Evolutionary conservation across 2,113 vertebrate species (phyloP), one percentile per base, ranked within the genome.

Genomic region (Grallaria varia): DNA sequence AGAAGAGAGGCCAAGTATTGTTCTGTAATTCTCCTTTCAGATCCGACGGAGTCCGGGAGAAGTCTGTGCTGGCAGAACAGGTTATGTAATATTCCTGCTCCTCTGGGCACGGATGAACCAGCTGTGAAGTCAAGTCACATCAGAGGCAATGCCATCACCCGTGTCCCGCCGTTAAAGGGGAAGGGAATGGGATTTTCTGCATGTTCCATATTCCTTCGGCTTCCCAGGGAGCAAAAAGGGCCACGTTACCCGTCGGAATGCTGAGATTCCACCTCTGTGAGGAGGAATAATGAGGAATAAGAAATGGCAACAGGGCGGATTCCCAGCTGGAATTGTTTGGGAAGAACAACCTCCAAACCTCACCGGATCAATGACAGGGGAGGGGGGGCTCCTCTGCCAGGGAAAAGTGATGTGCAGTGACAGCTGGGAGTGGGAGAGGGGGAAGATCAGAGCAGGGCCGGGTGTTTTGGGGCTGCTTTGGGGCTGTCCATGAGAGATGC

Each of bases 71-170:
- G 93, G 93, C 93, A 60, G 87, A 50, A 53, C 87, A 94, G 86
- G 95, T 96, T 96, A 94, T 74, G 50, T 89, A 96, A 96, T 62
- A 12, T 44, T 28, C 84, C 42, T 10, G 59, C 80, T 95, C 87
- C 89, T 89, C 76, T 44, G 84, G 89, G 91, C 95, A 95, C 49
- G 53, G 76, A 31, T 80, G 95, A 92, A 95, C 96, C 91, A 93
- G 93, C 96, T 87, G 92, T 14, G 87, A 87, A 95, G 92, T 94
- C 93, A 95, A 69, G 58, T 84, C 87, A 11, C 80, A 94, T 96
- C 93, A 96, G 96, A 90, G 76, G 84, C 89, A 93, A 53, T 9
- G 31, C 63, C 82, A 78, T 89, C 90, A 93, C 79, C 5, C 4
- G 47, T 22, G 4, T 56, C 71, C 92, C 5, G 75, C 87, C 44